Conservation (phyloP, 2,113 vertebrate species). For the Cranoglanis bouderius region DNA sequence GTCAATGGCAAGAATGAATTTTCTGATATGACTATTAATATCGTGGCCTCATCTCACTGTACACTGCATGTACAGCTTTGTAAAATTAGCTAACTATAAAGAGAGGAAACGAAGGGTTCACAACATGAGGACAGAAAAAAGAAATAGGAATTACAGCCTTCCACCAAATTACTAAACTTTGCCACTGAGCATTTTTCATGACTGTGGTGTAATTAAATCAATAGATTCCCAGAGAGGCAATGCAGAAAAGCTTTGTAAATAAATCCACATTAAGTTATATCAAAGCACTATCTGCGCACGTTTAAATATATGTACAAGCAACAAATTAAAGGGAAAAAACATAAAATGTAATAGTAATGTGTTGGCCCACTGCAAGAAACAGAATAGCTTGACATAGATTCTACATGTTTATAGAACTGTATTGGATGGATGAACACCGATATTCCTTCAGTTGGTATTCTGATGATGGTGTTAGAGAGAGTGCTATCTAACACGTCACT, state of each 20-base stretch:
- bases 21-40: neutral
- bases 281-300: neutral
- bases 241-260: neutral
- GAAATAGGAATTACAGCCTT: neutral
- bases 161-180: neutral
- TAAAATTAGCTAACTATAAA: too few species aligned
- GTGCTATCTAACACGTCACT: neutral
- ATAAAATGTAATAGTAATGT: neutral
- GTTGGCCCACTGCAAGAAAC: neutral
- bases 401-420: neutral
- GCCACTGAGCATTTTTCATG: neutral
- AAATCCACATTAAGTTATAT: neutral
- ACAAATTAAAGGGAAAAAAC: neutral
- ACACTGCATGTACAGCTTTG: neutral
- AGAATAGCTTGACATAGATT: neutral
- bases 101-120: neutral
- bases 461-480: neutral
- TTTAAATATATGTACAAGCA: neutral
- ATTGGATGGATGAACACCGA: neutral
- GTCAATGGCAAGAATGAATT: constrained; percentile 28
- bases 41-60: neutral
- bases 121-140: neutral
- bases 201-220: neutral
- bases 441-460: neutral
- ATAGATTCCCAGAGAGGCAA: neutral